Evolutionary conservation across 2,113 vertebrate genomes (phyloP).

Genomic region (Mormoops blainvillei): DNA sequence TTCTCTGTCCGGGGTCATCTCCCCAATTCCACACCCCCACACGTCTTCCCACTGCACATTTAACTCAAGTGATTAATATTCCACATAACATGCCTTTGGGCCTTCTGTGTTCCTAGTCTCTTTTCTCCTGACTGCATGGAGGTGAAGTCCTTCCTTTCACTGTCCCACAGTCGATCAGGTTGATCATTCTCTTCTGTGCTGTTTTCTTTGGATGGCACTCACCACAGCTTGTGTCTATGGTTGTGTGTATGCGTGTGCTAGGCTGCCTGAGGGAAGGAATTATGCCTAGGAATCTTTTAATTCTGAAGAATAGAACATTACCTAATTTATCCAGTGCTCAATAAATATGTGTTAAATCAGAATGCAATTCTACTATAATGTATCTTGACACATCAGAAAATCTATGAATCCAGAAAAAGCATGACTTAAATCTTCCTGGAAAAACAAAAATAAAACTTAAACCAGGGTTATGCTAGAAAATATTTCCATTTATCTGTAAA

Average conservation of each 20-base stretch:
- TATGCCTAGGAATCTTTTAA: not conserved
- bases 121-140: not conserved
- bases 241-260: too few species aligned
- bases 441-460: slow-evolving; percentile 19
- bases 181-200: not conserved
- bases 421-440: slow-evolving; percentile 4
- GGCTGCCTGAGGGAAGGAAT: not conserved
- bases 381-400: not conserved
- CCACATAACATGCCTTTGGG: not conserved
- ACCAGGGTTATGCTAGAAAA: not conserved
- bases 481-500: slow-evolving; percentile 21
- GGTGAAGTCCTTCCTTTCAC: not conserved
- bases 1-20: not conserved
- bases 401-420: not conserved
- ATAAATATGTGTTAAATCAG: not conserved
- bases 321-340: not conserved
- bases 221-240: not conserved
- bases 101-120: not conserved
- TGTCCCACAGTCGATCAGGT: rapidly evolving
- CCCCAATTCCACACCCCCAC: not conserved
- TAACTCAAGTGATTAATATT: not conserved
- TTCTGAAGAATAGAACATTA: slow-evolving; percentile 1
- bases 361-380: not conserved
- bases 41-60: not conserved
- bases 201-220: not conserved